Percentiles rank a stretch among this genome's conserved stretches.
Conservation (phyloP, 2,797 vertebrate species). For the Enteromius mattozi region DNA sequence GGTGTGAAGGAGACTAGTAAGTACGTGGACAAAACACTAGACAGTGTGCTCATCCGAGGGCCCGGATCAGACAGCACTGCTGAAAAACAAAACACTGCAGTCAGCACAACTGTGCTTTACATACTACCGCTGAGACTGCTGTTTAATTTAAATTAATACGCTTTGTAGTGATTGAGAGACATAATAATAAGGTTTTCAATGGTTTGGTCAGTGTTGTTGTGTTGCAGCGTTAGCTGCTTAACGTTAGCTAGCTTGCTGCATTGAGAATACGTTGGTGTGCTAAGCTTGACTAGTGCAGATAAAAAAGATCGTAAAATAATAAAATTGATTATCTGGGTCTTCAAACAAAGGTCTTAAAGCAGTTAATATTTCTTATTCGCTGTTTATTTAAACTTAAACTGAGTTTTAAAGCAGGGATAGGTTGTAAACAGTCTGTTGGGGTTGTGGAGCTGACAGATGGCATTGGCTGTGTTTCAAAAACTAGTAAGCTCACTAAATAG, state of each 20-base stretch:
- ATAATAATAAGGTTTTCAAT: neutral
- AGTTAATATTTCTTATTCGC: too few species aligned
- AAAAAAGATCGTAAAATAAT: neutral
- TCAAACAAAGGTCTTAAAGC: too few species aligned
- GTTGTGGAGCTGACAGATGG: conserved; percentile 25
- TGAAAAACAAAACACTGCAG: conserved; percentile 70
- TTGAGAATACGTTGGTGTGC: conserved; percentile 34
- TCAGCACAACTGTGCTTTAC: conserved; percentile 42
- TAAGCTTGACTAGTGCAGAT: conserved; percentile 19
- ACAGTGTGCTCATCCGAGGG: conserved; percentile 55
- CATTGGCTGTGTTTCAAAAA: conserved; percentile 13
- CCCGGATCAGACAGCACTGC: conserved; percentile 60
- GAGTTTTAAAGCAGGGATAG: neutral
- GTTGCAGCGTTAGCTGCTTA: conserved; percentile 29
- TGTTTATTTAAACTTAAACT: neutral
- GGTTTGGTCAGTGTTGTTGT: neutral
- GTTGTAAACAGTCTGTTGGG: conserved; percentile 13
- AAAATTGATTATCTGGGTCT: neutral
- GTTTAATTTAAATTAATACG: neutral
- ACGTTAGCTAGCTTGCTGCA: conserved; percentile 34
- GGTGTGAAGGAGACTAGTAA: neutral
- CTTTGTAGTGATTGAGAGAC: neutral
- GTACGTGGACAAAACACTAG: neutral
- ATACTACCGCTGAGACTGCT: neutral
- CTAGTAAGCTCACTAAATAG: neutral